Evolutionary conservation across 2,113 vertebrate genomes (phyloP), one percentile per base, ranked within the genome.

Genomic region (Atherinomorus stipes): DNA sequence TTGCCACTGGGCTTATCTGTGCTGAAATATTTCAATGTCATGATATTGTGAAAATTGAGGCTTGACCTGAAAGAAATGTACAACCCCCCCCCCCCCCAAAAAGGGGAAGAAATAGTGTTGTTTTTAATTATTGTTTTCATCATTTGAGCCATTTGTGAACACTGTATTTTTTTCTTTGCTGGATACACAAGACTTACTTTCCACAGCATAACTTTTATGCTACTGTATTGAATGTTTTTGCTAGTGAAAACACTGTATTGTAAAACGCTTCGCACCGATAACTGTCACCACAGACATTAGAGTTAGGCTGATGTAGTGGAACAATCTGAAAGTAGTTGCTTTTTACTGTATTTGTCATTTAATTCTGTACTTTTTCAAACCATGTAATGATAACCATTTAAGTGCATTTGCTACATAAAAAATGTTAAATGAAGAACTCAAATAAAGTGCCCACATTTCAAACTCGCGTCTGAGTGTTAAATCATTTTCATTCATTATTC

Each of bases 381-480:
- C 56, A 79, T 88, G 86, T 90, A 84, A 81, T 58, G 54, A 84
- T 66, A 80, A 80, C 76, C 84, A 90, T 90, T 86, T 19, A 91
- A 90, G 88, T 88, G 83, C 85, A 89, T 92, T 92, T 90, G 89
- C 86, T 88, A 90, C 85, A 84, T 87, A 76, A 74, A 88, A 38
- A 86, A 84, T 81, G 89, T 89, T 40, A 25, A 85, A 82, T 71
- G 49, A 85, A 74, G 65, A 83, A 84, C 61, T 71, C 21, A 86
- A 91, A 91, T 91, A 89, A 92, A 91, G 89, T 91, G 88, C 83
- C 84, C 87, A 91, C 80, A 89, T 92, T 92, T 89, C 90, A 79
- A 89, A 86, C 49, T 26, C 58, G 70, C 0, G 70, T 40, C 57
- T 6, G 15, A 21, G 58, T 37, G 54, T 69, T 11, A 15, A 59